Evolutionary conservation across 2,888 invertebrate species (phyloP), one percentile per base, ranked within the genome.

Genomic region (Tetragonula carbonaria): DNA sequence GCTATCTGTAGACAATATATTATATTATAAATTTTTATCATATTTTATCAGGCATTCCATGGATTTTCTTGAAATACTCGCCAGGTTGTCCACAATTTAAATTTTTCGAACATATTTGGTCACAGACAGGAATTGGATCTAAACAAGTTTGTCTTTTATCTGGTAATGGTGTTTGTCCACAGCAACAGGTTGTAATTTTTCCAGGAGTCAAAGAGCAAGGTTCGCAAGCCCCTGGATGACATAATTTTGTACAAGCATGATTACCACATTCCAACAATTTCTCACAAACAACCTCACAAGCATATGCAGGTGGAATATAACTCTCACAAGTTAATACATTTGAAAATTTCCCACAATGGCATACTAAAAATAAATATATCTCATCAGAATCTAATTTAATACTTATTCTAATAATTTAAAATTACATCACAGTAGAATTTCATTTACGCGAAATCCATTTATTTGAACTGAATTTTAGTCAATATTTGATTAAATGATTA

Each of bases 121-220:
- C 97, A 94, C 99, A 99, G 59, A 97, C 96, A 0, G 98, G 97
- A 87, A 99, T 96, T 0, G 97, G 96, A 94, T 98, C 98, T 11
- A 97, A 95, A 94, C 98, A 99, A 14, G 96, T 96, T 72, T 95
- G 95, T 82, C 98, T 96, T 51, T 95, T 95, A n/a, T 92, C 87
- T 23, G 88, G 90, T 33, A 96, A 94, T 0, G 95, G 93, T 59
- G 96, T 96, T 94, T 97, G 96, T 1, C 97, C 97, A 93, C 98
- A 98, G 0, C 97, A 97, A 92, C 98, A 98, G 62, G 95, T 95
- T 8, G 95, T 96, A 16, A 98, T 95, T 55, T 95, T 93, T 21
- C 95, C 95, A 0, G 97, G 96, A 78, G 96, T 96, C 23, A 96
- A 94, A 68, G 94, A 94, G 93, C 98, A 98, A 0, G 95, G 94